Conservation (phyloP, 2,888 invertebrate species). For the Eupithecia dodoneata region DNA sequence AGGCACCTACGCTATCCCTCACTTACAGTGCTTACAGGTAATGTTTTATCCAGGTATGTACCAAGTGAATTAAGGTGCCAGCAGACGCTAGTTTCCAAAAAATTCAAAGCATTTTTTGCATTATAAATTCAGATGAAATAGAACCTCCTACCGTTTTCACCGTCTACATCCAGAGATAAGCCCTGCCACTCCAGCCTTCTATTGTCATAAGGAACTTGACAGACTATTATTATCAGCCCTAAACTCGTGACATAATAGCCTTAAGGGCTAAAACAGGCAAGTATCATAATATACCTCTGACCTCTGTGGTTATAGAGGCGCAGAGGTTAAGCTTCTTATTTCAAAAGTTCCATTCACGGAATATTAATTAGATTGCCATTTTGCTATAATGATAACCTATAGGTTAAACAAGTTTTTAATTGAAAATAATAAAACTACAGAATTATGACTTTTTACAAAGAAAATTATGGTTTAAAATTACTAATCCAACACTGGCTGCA, state of each 20-base stretch:
- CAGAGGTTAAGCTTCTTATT: constrained; percentile 1
- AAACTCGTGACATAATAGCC: not conserved
- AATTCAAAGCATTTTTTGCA: not conserved
- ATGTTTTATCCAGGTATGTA: too few relatives aligned
- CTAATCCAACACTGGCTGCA: too few relatives aligned
- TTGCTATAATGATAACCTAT: not conserved
- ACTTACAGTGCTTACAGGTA: too few relatives aligned
- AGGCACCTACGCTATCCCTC: too few relatives aligned
- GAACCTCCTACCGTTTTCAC: not conserved
- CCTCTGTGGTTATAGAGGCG: not conserved
- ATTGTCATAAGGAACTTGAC: not conserved
- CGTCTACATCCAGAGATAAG: not conserved
- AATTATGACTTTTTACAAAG: too few relatives aligned
- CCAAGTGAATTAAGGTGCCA: not conserved
- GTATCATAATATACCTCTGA: not conserved
- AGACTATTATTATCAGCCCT: not conserved
- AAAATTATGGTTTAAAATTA: too few relatives aligned
- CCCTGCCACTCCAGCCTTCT: not conserved
- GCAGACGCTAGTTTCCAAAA: not conserved
- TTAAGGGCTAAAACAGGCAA: not conserved
- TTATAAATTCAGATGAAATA: not conserved
- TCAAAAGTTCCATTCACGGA: not conserved
- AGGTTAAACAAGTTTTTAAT: not conserved
- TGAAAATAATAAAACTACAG: not conserved
- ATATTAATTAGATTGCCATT: not conserved